A percentile compares a stretch with the other conserved stretches of the same genome.
Conservation (phyloP, 2,797 vertebrate species). For the Micropoecilia bifurca region DNA sequence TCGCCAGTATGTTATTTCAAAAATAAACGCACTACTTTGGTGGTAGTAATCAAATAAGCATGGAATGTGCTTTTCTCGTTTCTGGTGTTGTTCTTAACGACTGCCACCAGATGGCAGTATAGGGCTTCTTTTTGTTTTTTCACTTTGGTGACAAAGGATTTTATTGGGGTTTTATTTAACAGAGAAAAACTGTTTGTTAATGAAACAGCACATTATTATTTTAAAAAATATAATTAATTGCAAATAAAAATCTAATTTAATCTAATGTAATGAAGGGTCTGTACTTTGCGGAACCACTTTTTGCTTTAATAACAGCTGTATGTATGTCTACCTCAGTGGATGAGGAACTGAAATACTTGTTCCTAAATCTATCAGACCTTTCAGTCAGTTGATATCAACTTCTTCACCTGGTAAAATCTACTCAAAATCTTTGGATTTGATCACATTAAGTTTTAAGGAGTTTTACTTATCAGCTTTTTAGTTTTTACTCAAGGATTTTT, state of each 20-base stretch:
- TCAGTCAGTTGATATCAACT: neutral
- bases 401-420: neutral
- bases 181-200: neutral
- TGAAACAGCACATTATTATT: neutral
- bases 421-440: neutral
- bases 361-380: neutral
- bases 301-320: neutral
- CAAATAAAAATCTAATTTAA: neutral
- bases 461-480: neutral
- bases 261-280: neutral
- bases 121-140: neutral
- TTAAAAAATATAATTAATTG: neutral
- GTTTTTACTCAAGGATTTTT: neutral
- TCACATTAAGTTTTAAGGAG: neutral
- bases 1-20: neutral
- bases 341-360: too few relatives aligned
- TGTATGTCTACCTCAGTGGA: neutral
- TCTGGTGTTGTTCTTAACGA: neutral
- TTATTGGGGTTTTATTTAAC: neutral
- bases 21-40: neutral
- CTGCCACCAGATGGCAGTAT: neutral
- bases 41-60: neutral
- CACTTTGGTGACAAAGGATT: neutral
- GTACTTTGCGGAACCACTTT: neutral
- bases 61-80: neutral